Base-by-base conservation (phyloP, 2,888 invertebrate genomes). In the Euspilapteryx auroguttella region DNA sequence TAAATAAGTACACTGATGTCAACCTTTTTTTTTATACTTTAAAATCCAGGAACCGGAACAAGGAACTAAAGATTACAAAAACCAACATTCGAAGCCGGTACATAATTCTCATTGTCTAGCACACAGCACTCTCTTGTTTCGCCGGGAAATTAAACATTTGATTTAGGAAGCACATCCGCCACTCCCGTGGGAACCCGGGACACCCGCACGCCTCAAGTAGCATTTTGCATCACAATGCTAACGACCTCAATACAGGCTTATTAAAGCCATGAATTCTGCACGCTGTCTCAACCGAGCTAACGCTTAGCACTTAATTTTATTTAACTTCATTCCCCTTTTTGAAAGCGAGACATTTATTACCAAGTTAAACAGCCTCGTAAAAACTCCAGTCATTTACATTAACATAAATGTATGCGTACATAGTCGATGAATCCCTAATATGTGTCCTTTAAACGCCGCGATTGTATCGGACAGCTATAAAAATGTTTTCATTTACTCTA, bases 91-190 rank as follows among this genome's bases (percentile, higher is more conserved):
- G n/a, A n/a, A n/a, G n/a, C n/a, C n/a, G n/a, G n/a, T n/a, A 36
- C 40, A 62, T 55, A 61, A 53, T 46, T 50, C 49, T 41, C 46
- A 47, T 58, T 56, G 55, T 61, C 54, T 52, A 52, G 47, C 47
- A 37, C 51, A n/a, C n/a, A n/a, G n/a, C n/a, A n/a, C n/a, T n/a
- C n/a, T n/a, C n/a, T n/a, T n/a, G n/a, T n/a, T n/a, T n/a, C n/a
- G n/a, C n/a, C n/a, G 57, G 54, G 54, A 59, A 63, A 63, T 63
- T 64, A 62, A 65, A 63, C 57, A 61, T 64, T 64, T 61, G 62
- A 59, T 58, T 61, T 58, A 61, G 53, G 52, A 53, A 49, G 47
- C 45, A 50, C 55, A 57, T 61, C 57, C 57, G 54, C 39, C 48
- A 34, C 32, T 47, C 55, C 47, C 57, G 52, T 59, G 61, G 55